Base-by-base conservation (phyloP, 2,888 invertebrate species). In the Gortyna flavago region DNA sequence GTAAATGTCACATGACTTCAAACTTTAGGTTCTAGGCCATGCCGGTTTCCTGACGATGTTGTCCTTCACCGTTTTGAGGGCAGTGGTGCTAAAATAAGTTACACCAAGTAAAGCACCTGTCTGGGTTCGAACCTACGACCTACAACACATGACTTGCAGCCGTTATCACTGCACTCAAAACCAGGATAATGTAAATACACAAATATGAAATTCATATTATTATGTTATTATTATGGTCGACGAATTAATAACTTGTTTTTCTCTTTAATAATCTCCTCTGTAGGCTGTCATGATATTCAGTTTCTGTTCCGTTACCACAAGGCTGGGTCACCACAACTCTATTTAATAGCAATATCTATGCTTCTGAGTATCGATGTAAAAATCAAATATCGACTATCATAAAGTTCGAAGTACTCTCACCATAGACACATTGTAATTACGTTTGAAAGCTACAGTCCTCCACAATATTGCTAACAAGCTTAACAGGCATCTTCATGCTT, bases 381-480 rank as follows among this genome's bases (percentile, higher is more conserved):
- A 51, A n/a, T 77, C 44, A 25, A 77, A 65, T 51, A 54, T 41
- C 18, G 41, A 77, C 38, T 57, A 7, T 21, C 41, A 35, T 61
- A 9, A 44, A 32, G 21, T 72, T 80, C 38, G 13, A 9, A 57
- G 44, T 71, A 69, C 51, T 41, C n/a, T 51, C 35, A 29, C 51
- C 32, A 32, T 68, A 54, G 21, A 7, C 51, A 70, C 13, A 44
- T n/a, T 44, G n/a, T 71, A 77, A 80, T 71, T 44, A 41, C 8
- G 18, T 80, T 77, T 29, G 18, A 25, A 35, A 44, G 29, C 51
- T 61, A 72, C 83, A 44, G 66, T 68, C 32, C 16, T 51, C n/a
- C 7, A 38, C 48, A 70, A 64, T 64, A 61, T 66, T 21, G 21
- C n/a, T 32, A 65, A 41, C 51, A 38, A 64, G 57, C 32, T 48